Evolutionary conservation across 1,140 invertebrate genomes (phyloP), one percentile per base, ranked within the genome.

Genomic region (Formica exsecta): DNA sequence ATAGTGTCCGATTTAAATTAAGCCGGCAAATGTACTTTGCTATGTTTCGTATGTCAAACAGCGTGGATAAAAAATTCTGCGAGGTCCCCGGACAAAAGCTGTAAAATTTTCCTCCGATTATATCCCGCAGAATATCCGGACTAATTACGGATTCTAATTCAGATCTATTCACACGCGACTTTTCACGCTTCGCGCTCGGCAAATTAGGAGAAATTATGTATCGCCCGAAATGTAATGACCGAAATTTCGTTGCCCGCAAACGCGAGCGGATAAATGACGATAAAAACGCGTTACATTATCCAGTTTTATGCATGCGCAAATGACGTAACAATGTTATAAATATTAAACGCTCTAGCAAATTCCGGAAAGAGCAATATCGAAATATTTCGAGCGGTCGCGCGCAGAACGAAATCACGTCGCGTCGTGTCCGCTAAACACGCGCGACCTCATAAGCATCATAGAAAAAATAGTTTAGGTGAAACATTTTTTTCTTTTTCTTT

Each of bases 1-100:
- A 85, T 85, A 85, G 73, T 85, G 81, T 64, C 3, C 81, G 62
- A 76, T 62, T 85, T 51, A 51, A 85, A 85, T 85, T 85, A 85
- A 85, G 22, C 81, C 25, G 44, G 61, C 48, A 65, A 85, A 85
- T 61, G 73, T 36, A 85, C 44, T 85, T 77, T 65, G 41, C 48
- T 38, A 76, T 85, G 36, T 62, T 22, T 22, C 22, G 22, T 22
- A 22, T 22, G 36, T 54, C 61, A n/a, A 32, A 0, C 32, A 51
- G 22, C 44, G 44, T 44, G 73, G n/a, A 77, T 32, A 85, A 85
- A 85, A 85, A 85, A 44, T 32, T 32, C 32, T 57, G 16, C 9
- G 16, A 44, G 13, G 11, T 48, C 9, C 9, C 41, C 29, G 54
- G 11, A 76, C 81, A 64, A 85, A 85, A 48, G 61, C 59, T 13